Conservation (phyloP, 2,888 invertebrate species). For the Chironomus tentans region DNA sequence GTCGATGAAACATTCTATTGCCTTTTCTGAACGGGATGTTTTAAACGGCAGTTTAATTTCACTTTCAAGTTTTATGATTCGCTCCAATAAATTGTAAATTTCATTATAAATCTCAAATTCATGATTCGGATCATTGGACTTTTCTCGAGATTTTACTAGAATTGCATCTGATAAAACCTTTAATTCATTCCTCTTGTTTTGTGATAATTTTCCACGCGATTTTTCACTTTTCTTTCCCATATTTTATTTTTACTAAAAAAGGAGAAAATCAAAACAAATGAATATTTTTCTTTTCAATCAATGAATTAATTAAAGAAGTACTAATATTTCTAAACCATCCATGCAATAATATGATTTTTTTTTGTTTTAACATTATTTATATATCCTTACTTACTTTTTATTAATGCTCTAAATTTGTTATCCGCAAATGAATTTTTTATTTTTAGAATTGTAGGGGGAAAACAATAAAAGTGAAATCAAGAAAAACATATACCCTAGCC, state of each 20-base stretch:
- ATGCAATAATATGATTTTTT: too few relatives aligned
- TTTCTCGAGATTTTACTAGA: constrained; percentile 1
- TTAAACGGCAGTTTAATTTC: not conserved
- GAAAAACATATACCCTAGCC: too few relatives aligned
- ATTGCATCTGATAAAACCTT: not conserved
- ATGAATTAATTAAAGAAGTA: too few relatives aligned
- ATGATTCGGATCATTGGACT: not conserved
- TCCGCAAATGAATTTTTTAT: too few relatives aligned
- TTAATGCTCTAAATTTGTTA: too few relatives aligned
- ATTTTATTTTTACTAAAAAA: not conserved
- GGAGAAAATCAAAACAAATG: not conserved
- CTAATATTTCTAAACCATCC: too few relatives aligned
- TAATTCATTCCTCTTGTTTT: constrained; percentile 4
- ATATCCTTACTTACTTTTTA: too few relatives aligned
- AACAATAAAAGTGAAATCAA: too few relatives aligned
- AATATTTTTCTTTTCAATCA: too few relatives aligned
- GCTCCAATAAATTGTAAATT: not conserved
- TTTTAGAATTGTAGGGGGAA: too few relatives aligned
- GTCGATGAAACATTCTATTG: not conserved
- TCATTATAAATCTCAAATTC: constrained; percentile 9
- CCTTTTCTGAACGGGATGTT: not conserved
- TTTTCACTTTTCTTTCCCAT: not conserved
- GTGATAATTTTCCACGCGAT: not conserved
- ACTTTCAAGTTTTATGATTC: constrained; percentile 11
- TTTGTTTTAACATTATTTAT: too few relatives aligned